Conservation (phyloP, 2,113 vertebrate species). For the Tachuris rubrigastra region DNA sequence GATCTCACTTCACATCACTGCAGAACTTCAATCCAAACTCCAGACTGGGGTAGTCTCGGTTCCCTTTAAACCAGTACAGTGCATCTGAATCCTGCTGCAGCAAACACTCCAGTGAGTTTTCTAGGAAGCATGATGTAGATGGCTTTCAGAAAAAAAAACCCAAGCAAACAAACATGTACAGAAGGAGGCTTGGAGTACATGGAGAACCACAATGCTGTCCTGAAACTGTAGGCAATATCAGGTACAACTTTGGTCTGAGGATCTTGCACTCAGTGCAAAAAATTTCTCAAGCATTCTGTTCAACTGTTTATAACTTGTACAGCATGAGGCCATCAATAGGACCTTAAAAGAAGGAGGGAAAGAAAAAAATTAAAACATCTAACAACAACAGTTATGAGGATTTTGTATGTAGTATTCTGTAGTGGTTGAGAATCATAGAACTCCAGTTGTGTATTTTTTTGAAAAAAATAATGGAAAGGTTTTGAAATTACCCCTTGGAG, state of each 20-base stretch:
- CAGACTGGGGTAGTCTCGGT: not conserved
- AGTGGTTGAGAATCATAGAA: not conserved
- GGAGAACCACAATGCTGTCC: not conserved
- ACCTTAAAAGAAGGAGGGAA: not conserved
- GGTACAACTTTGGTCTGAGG: not conserved
- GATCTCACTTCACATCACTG: not conserved
- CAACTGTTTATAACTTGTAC: not conserved
- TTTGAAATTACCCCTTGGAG: not conserved
- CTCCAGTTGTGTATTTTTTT: not conserved
- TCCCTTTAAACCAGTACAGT: not conserved
- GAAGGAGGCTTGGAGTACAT: not conserved
- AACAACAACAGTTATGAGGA: not conserved
- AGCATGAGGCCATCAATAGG: not conserved
- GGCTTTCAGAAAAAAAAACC: not conserved
- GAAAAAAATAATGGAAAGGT: not conserved
- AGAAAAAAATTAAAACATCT: not conserved
- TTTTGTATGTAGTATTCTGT: not conserved
- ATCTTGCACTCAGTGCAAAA: not conserved
- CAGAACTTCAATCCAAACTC: not conserved
- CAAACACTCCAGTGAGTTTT: not conserved
- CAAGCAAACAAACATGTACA: not conserved
- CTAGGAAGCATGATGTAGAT: not conserved
- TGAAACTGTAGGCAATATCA: not conserved
- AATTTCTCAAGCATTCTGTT: not conserved
- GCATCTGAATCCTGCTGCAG: not conserved